A percentile compares a stretch with the other conserved stretches of the same genome.
These are phyloP conservation scores for Microplitis mediator DNA, from an alignment of 1,140 invertebrate species.

Conservation along the genomic window DNA sequence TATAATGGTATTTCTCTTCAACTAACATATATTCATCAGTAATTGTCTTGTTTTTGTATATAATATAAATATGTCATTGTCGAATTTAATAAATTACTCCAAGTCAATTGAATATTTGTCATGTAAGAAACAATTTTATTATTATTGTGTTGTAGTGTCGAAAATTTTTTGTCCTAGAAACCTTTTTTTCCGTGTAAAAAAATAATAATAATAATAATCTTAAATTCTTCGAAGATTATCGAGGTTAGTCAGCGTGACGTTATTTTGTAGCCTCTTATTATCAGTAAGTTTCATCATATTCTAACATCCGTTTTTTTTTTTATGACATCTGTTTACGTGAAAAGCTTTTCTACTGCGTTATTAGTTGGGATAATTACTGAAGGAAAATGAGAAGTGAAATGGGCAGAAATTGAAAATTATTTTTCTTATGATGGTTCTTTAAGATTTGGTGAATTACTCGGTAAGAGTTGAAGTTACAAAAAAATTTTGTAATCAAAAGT, in stretches of 20 bases:
- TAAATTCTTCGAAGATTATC: conserved; percentile 4
- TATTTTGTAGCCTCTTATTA: background rate
- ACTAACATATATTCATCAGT: conserved; percentile 3
- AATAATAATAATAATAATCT: conserved; percentile 8
- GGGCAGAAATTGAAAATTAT: too few species aligned
- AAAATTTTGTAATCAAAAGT: too few species aligned
- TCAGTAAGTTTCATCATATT: conserved; percentile 1
- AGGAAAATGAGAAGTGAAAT: too few species aligned
- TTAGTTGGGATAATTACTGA: background rate
- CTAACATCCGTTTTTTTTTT: conserved; percentile 10
- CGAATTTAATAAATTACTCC: conserved; percentile 22
- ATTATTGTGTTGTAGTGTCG: background rate
- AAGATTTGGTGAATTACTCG: too few species aligned
- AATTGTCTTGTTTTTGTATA: background rate
- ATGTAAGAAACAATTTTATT: conserved; percentile 3
- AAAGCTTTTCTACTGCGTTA: background rate
- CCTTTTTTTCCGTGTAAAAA: background rate
- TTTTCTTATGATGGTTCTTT: too few species aligned
- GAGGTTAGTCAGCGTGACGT: conserved; percentile 20
- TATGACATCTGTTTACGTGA: background rate
- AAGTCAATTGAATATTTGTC: conserved; percentile 4
- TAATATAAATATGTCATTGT: too few species aligned
- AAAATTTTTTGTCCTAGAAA: background rate
- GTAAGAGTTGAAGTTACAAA: too few species aligned
- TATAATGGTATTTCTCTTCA: conserved; percentile 17